Evolutionary conservation across 2,888 invertebrate genomes (phyloP), one percentile per base, ranked within the genome.

Genomic region (Smittia aterrima): DNA sequence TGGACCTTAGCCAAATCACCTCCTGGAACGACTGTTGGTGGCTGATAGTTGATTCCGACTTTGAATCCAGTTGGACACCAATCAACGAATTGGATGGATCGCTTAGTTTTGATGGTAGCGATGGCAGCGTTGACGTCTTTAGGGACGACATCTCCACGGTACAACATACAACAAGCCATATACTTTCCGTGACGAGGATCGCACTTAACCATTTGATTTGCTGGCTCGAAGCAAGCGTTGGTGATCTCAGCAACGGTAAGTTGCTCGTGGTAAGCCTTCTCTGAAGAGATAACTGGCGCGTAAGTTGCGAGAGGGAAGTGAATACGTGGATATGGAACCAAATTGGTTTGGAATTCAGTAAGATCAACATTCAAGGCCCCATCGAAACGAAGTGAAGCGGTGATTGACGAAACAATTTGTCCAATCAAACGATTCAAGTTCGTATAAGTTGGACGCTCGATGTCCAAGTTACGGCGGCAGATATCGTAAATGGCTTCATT

Each of bases 141-240:
- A 1, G 95, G 95, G 0, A 96, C 95, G 20, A 96, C 95, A 82
- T 96, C 95, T 3, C 95, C 95, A 80, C 95, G 81, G 54, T 95
- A 96, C 79, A 96, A 85, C 91, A 96, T 93, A 80, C 96, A 96
- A 83, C 95, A 95, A 16, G 96, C 95, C 95, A 96, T 90, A 84
- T 96, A 96, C 82, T 93, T 93, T 72, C 93, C 93, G 79, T 92
- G 92, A 70, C 94, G 87, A 0, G 95, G 95, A 80, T 95, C 95
- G 81, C 96, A 96, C 83, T 93, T 93, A 66, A 93, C 93, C 92
- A 96, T 93, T 86, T 94, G 95, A 83, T 95, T 95, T 72, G 93
- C 93, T 0, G 96, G 95, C 80, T 96, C 96, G 83, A 97, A 97
- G 84, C 96, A 96, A 24, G 95, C 92, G 80, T 95, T 94, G 75